Evolutionary conservation across 2,888 invertebrate species (phyloP).

Genomic region (Cosmia trapezina): DNA sequence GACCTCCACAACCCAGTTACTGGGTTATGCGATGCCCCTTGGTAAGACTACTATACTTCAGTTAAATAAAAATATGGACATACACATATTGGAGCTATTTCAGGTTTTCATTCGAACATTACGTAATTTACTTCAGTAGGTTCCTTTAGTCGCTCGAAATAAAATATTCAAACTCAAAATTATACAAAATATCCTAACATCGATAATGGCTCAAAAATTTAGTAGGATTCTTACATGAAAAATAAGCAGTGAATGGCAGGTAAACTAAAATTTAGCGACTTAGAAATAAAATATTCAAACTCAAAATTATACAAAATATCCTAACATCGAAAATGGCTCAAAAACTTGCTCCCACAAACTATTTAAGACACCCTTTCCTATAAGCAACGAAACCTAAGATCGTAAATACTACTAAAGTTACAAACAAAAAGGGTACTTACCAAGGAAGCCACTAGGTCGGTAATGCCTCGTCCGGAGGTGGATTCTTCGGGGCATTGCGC

Average conservation of each 20-base stretch:
- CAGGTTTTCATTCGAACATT: too few species aligned
- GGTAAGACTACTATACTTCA: too few species aligned
- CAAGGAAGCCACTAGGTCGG: conserved; percentile 82
- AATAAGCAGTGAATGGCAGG: background rate
- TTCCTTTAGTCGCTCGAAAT: too few species aligned
- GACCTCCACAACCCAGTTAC: too few species aligned
- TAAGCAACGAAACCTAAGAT: background rate
- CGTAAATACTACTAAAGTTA: background rate
- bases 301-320: background rate
- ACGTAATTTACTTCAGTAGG: too few species aligned
- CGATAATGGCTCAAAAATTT: too few species aligned
- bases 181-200: too few species aligned
- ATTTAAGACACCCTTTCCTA: conserved; percentile 22
- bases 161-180: too few species aligned
- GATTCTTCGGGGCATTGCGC: conserved; percentile 75
- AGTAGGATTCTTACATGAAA: background rate
- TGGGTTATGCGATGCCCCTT: too few species aligned
- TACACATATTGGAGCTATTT: too few species aligned
- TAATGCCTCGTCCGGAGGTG: conserved; percentile 73
- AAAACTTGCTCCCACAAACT: conserved; percentile 33
- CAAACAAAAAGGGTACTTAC: conserved; percentile 76
- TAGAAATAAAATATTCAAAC: background rate
- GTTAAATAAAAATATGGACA: too few species aligned
- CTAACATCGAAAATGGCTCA: background rate
- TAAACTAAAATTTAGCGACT: too few species aligned